Base-by-base conservation (phyloP, 1,140 invertebrate species). In the Ooceraea biroi region DNA sequence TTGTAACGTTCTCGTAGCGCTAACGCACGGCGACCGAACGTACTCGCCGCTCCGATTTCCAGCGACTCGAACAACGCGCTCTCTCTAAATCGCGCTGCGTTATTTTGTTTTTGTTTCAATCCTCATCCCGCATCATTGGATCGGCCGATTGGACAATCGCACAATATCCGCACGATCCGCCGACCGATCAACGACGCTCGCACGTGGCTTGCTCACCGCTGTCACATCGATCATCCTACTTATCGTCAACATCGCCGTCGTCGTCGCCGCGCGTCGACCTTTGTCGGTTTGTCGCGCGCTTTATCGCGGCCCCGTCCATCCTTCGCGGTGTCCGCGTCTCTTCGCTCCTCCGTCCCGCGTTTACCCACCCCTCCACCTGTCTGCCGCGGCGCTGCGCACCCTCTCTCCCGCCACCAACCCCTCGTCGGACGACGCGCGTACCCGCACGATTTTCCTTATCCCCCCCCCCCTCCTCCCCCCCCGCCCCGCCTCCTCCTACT, bases 391-490 rank as follows among this genome's bases (percentile, higher is more conserved):
- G 87, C 87, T 88, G 60, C 78, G 73, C 78, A 83, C 80, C 88
- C 88, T 86, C 91, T 84, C 90, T 83, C 76, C 50, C 69, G 66
- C 84, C 85, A 27, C 2, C 61, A 73, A 72, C 85, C 87, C 74
- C 82, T 52, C 25, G 25, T 63, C 85, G 17, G 63, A 61, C 85
- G 78, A 65, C 48, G 85, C 84, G 73, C 88, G 80, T 85, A 85
- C 88, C 83, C 88, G 91, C 86, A 63, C 86, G 57, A 82, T 82
- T 84, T 85, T 85, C 84, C 80, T 58, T 82, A 86, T 86, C 90
- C 89, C 83, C 80, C 63, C 69, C 74, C 82, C 30, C 58, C 60
- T 66, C 71, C 30, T 30, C 60, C 27, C 14, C 22, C 44, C 58
- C 83, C 48, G 58, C 50, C 44, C 71, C 58, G 71, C 71, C 22